Evolutionary conservation across 2,113 vertebrate species (phyloP), one percentile per base, ranked within the genome.

Genomic region (Alexandromys fortis): DNA sequence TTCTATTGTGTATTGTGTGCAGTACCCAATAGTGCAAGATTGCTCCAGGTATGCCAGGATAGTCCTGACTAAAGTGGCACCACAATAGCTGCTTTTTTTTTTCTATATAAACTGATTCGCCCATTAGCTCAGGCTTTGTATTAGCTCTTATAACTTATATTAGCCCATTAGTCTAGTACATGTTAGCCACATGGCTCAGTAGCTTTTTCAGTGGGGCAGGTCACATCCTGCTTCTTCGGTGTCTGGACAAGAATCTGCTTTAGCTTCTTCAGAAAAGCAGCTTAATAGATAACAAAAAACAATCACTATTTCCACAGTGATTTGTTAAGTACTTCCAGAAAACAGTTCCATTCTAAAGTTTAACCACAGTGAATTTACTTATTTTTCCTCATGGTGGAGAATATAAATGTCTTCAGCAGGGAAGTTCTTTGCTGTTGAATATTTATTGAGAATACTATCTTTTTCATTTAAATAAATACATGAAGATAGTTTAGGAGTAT

Each of bases 381-480:
- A 35, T 70, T 70, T 68, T 70, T 70, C 33, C 67, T 70, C n/a
- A 63, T 42, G 10, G 33, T 42, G 7, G 55, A 83, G n/a, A 83
- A 83, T 28, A 61, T 83, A 42, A 83, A 61, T 63, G 16, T 42
- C 55, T 83, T 83, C 24, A 83, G 81, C 42, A 83, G 16, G 38
- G 55, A 42, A 61, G 6, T 83, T 38, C 22, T 61, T 38, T 61
- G 35, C 55, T 63, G 24, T 85, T 93, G 38, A 96, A 63, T 55
- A 33, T 90, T 81, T 55, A 33, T 90, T 70, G 42, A 92, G 52
- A 86, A 30, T 65, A 7, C 19, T 45, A 58, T 86, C 42, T 83
- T 78, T 90, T 92, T 24, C 42, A 77, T 92, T 94, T 90, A 38
- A 92, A 78, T 67, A 67, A 52, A 78, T 86, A 82, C 83, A 42